Evolutionary conservation across 23 tunicate species (phyloP).

Genomic region (Halocynthia roretzi): DNA sequence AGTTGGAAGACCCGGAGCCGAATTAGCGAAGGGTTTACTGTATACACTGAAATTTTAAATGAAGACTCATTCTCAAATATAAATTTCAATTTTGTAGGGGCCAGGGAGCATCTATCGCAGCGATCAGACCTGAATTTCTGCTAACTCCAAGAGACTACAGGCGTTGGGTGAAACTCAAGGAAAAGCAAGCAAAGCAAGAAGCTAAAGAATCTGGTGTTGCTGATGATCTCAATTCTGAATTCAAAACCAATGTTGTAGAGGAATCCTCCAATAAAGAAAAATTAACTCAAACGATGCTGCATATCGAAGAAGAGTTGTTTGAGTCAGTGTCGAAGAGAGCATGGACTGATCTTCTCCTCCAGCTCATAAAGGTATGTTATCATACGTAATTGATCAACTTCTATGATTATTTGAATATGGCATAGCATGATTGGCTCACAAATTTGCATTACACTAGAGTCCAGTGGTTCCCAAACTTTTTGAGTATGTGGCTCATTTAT

Average conservation of each 20-base stretch:
- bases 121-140: slow-evolving; percentile 87
- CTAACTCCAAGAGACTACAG: slow-evolving; percentile 76
- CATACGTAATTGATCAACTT: too few relatives aligned
- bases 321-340: slow-evolving; percentile 85
- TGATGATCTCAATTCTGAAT: slow-evolving; percentile 4
- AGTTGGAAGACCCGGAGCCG: not conserved
- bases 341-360: slow-evolving; percentile 86
- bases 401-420: too few relatives aligned
- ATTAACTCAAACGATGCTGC: slow-evolving; percentile 27
- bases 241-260: not conserved
- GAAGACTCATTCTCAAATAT: not conserved
- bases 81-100: slow-evolving; percentile 34
- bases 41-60: not conserved
- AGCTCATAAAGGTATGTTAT: slow-evolving; percentile 56
- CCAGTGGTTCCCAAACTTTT: too few relatives aligned
- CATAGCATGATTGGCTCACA: too few relatives aligned
- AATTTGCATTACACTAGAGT: too few relatives aligned
- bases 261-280: not conserved
- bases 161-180: slow-evolving; percentile 73
- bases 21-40: slow-evolving; percentile 1
- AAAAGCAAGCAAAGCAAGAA: slow-evolving; percentile 42
- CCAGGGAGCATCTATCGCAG: slow-evolving; percentile 88
- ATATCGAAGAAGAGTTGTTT: slow-evolving; percentile 77
- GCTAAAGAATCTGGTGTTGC: not conserved
- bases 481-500: too few relatives aligned